Evolutionary conservation across 1,140 invertebrate species (phyloP).

Genomic region (Drosophila quadrilineata): DNA sequence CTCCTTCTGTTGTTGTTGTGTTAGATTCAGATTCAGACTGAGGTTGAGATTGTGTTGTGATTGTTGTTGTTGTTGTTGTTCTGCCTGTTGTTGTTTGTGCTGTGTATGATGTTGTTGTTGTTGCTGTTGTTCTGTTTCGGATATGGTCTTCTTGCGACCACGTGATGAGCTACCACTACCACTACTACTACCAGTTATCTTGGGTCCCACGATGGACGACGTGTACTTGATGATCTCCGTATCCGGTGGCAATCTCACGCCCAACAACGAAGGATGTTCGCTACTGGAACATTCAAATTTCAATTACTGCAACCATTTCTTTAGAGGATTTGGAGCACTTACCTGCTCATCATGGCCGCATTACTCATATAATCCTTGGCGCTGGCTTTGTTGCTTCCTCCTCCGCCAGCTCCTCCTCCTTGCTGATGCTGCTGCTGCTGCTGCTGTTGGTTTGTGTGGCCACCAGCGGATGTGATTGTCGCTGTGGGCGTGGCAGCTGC

Average conservation of each 20-base stretch:
- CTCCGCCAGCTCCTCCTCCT: constrained; percentile 25
- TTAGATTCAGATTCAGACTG: too few relatives aligned
- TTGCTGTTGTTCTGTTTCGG: constrained; percentile 85
- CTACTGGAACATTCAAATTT: constrained; percentile 78
- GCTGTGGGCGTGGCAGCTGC: constrained; percentile 41
- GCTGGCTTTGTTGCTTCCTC: constrained; percentile 36
- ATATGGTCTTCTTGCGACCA: constrained; percentile 92
- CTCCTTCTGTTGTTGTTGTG: constrained; percentile 71
- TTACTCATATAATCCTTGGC: constrained; percentile 79
- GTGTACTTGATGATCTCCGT: constrained; percentile 95
- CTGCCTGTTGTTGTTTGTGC: constrained; percentile 53
- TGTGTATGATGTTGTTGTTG: constrained; percentile 49
- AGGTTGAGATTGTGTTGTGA: constrained; percentile 49
- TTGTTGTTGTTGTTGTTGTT: constrained; percentile 76
- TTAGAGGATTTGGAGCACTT: too few relatives aligned
- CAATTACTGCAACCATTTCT: neutral
- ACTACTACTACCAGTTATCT: constrained; percentile 90
- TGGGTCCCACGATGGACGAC: constrained; percentile 91
- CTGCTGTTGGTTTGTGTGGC: constrained; percentile 39
- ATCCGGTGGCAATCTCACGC: constrained; percentile 91
- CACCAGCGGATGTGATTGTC: constrained; percentile 52
- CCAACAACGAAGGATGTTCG: constrained; percentile 89
- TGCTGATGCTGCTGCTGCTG: constrained; percentile 37
- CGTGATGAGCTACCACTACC: too few relatives aligned
- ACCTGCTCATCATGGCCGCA: constrained; percentile 82